Percentiles rank a stretch among this genome's conserved stretches.
Conservation (phyloP, 1,140 invertebrate species). For the Daktulosphaira vitifoliae region DNA sequence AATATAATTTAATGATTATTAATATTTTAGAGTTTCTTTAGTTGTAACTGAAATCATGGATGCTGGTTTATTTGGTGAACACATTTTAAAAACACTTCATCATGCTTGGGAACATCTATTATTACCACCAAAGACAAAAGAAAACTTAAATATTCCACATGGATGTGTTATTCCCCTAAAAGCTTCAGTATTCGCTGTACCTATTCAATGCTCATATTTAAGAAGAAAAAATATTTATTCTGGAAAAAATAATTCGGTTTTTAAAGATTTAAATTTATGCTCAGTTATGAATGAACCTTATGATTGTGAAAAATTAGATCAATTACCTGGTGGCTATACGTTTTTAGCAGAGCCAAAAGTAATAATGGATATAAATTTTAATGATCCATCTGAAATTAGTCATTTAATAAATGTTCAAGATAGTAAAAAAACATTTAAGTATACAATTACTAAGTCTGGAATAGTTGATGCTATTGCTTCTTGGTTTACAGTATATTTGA, state of each 20-base stretch:
- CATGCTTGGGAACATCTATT: conserved; percentile 59
- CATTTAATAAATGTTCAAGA: conserved; percentile 36
- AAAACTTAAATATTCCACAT: conserved; percentile 33
- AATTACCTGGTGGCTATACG: conserved; percentile 45
- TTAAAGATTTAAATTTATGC: conserved; percentile 5
- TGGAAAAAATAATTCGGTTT: background rate
- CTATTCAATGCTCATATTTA: conserved; percentile 46
- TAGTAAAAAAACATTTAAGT: background rate
- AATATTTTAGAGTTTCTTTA: conserved; percentile 47
- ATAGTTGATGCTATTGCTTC: conserved; percentile 54
- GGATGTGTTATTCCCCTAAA: conserved; percentile 53
- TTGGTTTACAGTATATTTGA: conserved; percentile 66
- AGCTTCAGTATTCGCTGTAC: conserved; percentile 55
- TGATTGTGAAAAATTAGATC: conserved; percentile 57
- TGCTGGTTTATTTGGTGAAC: conserved; percentile 66
- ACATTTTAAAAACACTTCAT: conserved; percentile 54
- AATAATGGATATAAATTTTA: conserved; percentile 58
- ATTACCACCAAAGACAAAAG: conserved; percentile 16
- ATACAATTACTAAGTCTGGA: conserved; percentile 41
- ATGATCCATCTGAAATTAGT: conserved; percentile 47
- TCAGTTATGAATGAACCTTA: conserved; percentile 49
- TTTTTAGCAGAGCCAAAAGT: conserved; percentile 51
- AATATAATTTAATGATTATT: too few species aligned
- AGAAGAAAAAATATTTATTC: conserved; percentile 33
- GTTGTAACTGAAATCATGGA: conserved; percentile 72